Base-by-base conservation (phyloP, 1,140 invertebrate species). In the Lordiphosa collinella region DNA sequence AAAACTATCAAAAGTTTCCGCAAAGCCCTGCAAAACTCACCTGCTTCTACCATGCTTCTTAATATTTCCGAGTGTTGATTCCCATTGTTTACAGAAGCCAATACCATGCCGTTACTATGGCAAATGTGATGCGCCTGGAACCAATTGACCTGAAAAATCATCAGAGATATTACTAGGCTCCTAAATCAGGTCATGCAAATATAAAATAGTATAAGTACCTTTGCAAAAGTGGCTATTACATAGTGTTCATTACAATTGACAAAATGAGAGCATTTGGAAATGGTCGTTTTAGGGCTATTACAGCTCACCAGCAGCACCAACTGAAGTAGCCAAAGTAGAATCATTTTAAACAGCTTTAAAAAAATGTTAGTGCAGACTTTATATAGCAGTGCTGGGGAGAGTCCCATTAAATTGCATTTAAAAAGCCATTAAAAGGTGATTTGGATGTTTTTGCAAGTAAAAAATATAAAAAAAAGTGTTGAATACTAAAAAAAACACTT, bases 61-160 rank as follows among this genome's bases (percentile, higher is more conserved):
- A 61, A 22, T 10, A 84, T 12, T 2, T 53, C 44, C n/a, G 46
- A 14, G 12, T 80, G 69, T 10, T 66, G 61, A 2, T 67, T 25
- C 7, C 25, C 14, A 31, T 44, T 75, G 10, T 52, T 53, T 0
- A 75, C 47, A 2, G 76, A 62, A 12, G 76, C 76, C 4, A 80
- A 9, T 8, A 56, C 64, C 25, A 73, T 49, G 0, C 59, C 55
- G 2, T 40, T 44, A 3, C 22, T 49, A 18, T 80, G 57, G 11
- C 76, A 80, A 2, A 71, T 63, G 0, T 43, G 12, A 40, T 80
- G 40, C 0, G 76, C 76, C 18, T 66, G 22, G 3, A 74, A 25
- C 76, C 76, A 80, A 18, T 22, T 57, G 2, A 75, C 54, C 76
- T 80, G 31, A 18, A 35, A 12, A 18, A 12, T 8, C 40, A 3